Percentiles rank a stretch among this genome's conserved stretches.
These are phyloP conservation scores for Lissonota sp. DNA, from an alignment of 2,888 invertebrate species.

Conservation along the genomic window DNA sequence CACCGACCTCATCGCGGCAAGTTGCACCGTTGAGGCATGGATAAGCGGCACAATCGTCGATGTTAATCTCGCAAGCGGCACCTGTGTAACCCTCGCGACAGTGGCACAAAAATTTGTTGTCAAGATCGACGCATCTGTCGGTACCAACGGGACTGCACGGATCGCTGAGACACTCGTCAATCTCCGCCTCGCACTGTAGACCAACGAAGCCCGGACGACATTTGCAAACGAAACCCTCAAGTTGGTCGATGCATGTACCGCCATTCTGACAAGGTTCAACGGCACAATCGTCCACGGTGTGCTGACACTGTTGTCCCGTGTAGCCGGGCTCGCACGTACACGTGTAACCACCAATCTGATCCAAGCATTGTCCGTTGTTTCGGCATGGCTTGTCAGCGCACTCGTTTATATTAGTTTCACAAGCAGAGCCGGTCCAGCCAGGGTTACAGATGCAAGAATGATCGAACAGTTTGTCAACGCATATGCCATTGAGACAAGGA, in stretches of 20 bases:
- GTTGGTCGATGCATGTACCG: constrained; percentile 93
- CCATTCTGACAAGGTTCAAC: constrained; percentile 96
- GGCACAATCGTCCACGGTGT: constrained; percentile 96
- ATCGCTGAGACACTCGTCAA: constrained; percentile 95
- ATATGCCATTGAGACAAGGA: constrained; percentile 97
- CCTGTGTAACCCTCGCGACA: constrained; percentile 96
- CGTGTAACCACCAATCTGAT: constrained; percentile 92
- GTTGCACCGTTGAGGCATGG: constrained; percentile 96
- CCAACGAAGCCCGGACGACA: constrained; percentile 97
- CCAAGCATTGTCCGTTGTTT: constrained; percentile 96
- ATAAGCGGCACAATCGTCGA: constrained; percentile 93
- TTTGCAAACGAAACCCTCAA: constrained; percentile 96
- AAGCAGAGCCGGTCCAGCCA: constrained; percentile 94
- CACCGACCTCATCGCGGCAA: constrained; percentile 94
- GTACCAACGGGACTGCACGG: constrained; percentile 96
- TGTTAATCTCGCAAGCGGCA: constrained; percentile 92
- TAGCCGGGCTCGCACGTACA: constrained; percentile 97
- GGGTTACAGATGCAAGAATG: constrained; percentile 96
- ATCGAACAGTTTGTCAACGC: constrained; percentile 94
- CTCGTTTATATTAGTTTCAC: constrained; percentile 96
- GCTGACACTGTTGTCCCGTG: constrained; percentile 96
- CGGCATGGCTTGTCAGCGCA: constrained; percentile 95
- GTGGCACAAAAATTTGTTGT: constrained; percentile 94
- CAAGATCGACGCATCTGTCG: constrained; percentile 94
- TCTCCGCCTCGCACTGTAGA: constrained; percentile 96